Base-by-base conservation (phyloP, 2,797 vertebrate genomes). In the Trachurus trachurus region DNA sequence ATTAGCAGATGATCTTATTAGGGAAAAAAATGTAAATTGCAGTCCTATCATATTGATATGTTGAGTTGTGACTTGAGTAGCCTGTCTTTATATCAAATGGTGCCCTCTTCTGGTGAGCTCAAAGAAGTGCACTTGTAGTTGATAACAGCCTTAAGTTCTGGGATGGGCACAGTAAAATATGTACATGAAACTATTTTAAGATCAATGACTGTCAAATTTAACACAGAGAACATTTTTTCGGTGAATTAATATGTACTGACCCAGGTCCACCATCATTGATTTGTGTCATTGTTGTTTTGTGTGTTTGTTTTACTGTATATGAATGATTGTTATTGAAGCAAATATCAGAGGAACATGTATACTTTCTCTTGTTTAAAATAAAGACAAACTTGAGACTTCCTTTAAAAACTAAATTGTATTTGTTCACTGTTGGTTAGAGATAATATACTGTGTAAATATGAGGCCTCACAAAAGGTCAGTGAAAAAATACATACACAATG, bases 101-200 rank as follows among this genome's bases (percentile, higher is more conserved):
- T 62, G 0, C 74, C 81, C 22, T 63, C 90, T 83, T 17, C 15
- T 86, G 88, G 62, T 54, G 0, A 68, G 37, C 9, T 4, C 0
- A 7, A n/a, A 16, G n/a, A 85, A 70, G 29, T 76, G 66, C 82
- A 73, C 4, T 3, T 39, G 40, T 1, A 39, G 42, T 9, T 44
- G 17, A 39, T 13, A 19, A 22, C 1, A 47, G 37, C 37, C 39
- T 29, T 10, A 3, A 45, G 6, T 42, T 56, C 12, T 37, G 9
- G 29, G 56, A 56, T 34, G 7, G 13, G 7, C 9, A 39, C 2
- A 26, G 45, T 44, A 44, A 56, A 56, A 29, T 13, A 54, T 9
- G 22, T 26, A 13, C 8, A 37, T 37, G 34, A 37, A 37, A 37
- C 34, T 37, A 37, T 37, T 37, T 37, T 37, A 52, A 22, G 9